phyloP scores from a whole-genome alignment of 37 sponge, comb jelly and placozoan genomes.

The Mnemiopsis leidyi region DNA sequence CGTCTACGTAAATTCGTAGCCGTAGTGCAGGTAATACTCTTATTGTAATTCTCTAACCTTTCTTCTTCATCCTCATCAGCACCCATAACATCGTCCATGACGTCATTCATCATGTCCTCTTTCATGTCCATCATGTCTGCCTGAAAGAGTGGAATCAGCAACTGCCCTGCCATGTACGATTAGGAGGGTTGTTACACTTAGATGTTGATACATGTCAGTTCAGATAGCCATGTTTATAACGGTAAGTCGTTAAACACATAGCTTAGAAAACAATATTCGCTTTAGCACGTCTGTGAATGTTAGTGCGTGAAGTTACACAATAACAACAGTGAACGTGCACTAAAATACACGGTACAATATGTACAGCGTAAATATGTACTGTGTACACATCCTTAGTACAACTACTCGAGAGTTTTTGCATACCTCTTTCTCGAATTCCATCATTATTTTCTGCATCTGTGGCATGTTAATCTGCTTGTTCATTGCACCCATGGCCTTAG shows the following conservation, averaged over 20 bases:
- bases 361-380: no score
- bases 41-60: background rate
- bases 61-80: constrained; percentile 94
- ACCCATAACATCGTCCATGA: constrained; percentile 96
- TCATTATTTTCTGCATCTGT: constrained; percentile 97
- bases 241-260: no score
- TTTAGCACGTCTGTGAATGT: constrained; percentile 65
- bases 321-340: constrained; percentile 61
- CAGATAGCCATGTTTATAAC: no score
- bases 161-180: no score
- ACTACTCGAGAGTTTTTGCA: no score
- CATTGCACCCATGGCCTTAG: constrained; percentile 84
- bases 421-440: constrained; percentile 89
- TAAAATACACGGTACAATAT: background rate
- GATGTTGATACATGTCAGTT: no score
- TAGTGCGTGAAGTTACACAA: background rate
- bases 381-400: no score
- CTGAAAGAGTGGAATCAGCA: no score
- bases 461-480: constrained; percentile 90
- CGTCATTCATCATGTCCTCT: constrained; percentile 95
- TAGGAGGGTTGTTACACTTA: no score
- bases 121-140: constrained; percentile 98
- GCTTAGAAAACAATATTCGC: background rate
- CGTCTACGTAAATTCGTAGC: background rate
- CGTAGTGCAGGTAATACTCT: background rate